Evolutionary conservation across 2,113 vertebrate genomes (phyloP), one percentile per base, ranked within the genome.

Genomic region (Apodemus speciosus): DNA sequence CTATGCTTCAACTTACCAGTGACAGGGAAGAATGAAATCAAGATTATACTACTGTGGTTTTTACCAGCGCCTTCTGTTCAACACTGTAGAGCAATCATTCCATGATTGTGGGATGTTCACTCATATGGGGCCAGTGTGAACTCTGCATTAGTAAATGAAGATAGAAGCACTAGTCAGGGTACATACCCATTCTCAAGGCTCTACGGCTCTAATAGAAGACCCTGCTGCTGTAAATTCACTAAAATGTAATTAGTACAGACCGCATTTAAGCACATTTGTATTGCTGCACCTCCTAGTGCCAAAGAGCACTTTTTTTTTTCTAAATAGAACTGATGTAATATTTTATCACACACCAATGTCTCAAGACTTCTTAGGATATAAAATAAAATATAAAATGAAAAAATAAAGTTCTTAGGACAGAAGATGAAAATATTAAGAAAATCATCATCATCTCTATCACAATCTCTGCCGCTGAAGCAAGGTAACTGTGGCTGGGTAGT

Each of bases 351-450:
- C 43, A 9, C 23, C 18, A 15, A 15, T 30, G 10, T 79, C 1
- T 43, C 30, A 38, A 25, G 10, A 0, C 46, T 64, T 72, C 35
- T 91, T 64, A 64, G 27, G 10, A 64, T 64, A 10, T 25, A 30
- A 64, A 1, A 30, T 30, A 64, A 64, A 64, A 64, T 64, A 64
- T 13, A 30, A 64, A 64, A 62, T 11, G 9, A 60, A 60, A 30
- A 3, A 83, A 21, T 1, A 3, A 83, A 21, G 1, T 89, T 9
- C 16, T 81, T 2, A 9, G 10, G 1, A 32, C 38, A 66, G 35
- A 68, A 75, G 93, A 58, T 77, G 81, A 90, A 85, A 88, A 56
- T 73, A 23, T 79, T 56, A 68, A 83, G 51, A 51, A 84, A 1
- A 3, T 0, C 30, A 83, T 25, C 21, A 72, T 68, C 40, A 69